phyloP scores from a whole-genome alignment of 2,888 invertebrate species.

The Fragum sueziense region DNA sequence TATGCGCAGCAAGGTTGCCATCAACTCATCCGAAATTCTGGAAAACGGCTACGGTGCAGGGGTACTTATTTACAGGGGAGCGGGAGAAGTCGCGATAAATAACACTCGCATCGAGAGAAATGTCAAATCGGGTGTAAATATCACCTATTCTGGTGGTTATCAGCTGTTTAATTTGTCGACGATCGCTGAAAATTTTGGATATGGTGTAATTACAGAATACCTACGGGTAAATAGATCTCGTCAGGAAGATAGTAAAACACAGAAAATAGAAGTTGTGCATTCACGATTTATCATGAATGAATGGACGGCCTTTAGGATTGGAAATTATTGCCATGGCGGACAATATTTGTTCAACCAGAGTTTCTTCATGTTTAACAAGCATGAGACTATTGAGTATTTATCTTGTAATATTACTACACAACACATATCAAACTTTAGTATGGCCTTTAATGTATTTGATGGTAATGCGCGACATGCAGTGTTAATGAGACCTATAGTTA shows the following conservation, averaged over 20 bases:
- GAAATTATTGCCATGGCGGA: constrained; percentile 91
- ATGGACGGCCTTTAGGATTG: constrained; percentile 94
- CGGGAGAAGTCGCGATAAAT: constrained; percentile 96
- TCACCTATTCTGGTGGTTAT: constrained; percentile 97
- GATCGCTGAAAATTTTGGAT: constrained; percentile 93
- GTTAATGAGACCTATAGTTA: constrained; percentile 78
- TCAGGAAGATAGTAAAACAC: constrained; percentile 66
- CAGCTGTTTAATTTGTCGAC: constrained; percentile 94
- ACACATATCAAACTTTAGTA: constrained; percentile 77
- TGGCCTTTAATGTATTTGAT: constrained; percentile 78
- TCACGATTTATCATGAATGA: constrained; percentile 93
- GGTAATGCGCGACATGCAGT: constrained; percentile 79
- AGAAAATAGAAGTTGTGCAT: constrained; percentile 87
- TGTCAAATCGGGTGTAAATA: constrained; percentile 89
- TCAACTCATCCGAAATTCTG: constrained; percentile 91
- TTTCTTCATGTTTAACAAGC: constrained; percentile 91
- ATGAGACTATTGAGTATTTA: constrained; percentile 91
- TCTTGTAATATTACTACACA: constrained; percentile 89
- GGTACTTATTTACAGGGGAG: constrained; percentile 93
- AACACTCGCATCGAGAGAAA: constrained; percentile 95
- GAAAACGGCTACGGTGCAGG: constrained; percentile 93
- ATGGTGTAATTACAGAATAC: constrained; percentile 82
- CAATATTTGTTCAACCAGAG: constrained; percentile 91
- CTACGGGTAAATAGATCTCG: constrained; percentile 77
- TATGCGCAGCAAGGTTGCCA: constrained; percentile 92